Evolutionary conservation across 2,888 invertebrate species (phyloP).

Genomic region (Seira ritae): DNA sequence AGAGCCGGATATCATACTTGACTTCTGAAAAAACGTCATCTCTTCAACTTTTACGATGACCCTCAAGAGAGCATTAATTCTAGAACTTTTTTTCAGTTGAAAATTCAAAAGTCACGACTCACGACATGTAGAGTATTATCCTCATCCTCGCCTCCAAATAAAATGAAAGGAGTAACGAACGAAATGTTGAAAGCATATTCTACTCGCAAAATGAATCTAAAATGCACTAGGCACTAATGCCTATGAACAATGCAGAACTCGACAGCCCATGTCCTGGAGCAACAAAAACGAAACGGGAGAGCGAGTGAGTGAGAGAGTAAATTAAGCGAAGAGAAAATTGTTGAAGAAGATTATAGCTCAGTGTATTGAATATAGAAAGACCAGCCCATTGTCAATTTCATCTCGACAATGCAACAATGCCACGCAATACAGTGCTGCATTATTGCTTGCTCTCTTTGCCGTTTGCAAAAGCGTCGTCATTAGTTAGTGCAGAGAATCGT

Average conservation of each 20-base stretch:
- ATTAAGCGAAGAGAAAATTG: neutral
- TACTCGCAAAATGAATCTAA: neutral
- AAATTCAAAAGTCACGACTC: constrained; percentile 1
- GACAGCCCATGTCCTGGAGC: constrained; percentile 54
- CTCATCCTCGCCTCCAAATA: neutral
- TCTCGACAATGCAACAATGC: neutral
- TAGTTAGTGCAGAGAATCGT: no score
- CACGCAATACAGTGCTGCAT: neutral
- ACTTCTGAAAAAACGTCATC: no score
- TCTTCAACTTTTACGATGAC: neutral
- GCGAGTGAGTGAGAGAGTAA: neutral
- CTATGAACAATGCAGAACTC: no score
- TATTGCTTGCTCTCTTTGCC: neutral
- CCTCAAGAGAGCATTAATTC: neutral
- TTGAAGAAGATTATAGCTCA: neutral
- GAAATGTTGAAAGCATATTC: neutral
- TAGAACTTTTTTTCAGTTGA: neutral
- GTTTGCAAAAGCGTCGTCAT: neutral
- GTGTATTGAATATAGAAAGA: no score
- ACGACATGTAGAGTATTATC: neutral
- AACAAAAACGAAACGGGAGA: constrained; percentile 25
- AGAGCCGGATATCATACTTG: no score
- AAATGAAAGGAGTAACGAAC: constrained; percentile 36
- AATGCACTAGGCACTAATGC: no score
- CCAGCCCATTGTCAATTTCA: neutral